A percentile compares a stretch with the other conserved stretches of the same genome.
Evolutionary conservation across 2,888 invertebrate species (phyloP).

Genomic region (Disparrhopalites patrizii): DNA sequence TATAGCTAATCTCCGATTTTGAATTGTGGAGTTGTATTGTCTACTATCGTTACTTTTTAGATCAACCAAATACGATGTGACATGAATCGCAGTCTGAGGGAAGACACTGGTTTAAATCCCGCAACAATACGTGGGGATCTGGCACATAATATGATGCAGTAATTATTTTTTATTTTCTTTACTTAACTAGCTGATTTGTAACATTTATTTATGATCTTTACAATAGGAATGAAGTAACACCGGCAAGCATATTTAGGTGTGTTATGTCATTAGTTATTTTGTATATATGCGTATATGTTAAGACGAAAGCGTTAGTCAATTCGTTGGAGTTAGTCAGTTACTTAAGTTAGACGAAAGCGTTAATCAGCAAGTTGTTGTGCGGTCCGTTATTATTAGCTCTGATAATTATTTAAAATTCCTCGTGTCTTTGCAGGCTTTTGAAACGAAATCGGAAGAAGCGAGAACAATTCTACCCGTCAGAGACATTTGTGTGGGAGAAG

Average conservation of each 20-base stretch:
- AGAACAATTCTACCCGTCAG: slow-evolving; percentile 42
- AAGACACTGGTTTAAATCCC: slow-evolving; percentile 45
- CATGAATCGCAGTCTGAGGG: slow-evolving; percentile 64
- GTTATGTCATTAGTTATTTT: background rate
- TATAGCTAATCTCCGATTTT: too few relatives aligned
- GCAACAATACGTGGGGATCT: slow-evolving; percentile 31
- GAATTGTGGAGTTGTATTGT: background rate
- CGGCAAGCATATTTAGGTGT: too few relatives aligned
- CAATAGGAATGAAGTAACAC: too few relatives aligned
- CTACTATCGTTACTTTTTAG: too few relatives aligned
- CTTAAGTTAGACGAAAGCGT: too few relatives aligned
- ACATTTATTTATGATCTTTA: too few relatives aligned
- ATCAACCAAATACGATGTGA: slow-evolving; percentile 69
- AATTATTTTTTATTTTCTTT: slow-evolving; percentile 7
- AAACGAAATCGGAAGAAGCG: slow-evolving; percentile 28
- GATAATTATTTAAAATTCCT: background rate
- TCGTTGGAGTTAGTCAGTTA: too few relatives aligned
- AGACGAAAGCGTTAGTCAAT: too few relatives aligned
- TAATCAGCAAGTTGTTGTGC: too few relatives aligned
- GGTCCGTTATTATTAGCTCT: too few relatives aligned
- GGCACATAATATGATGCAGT: slow-evolving; percentile 25
- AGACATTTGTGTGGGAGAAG: slow-evolving; percentile 42
- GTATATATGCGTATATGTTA: too few relatives aligned
- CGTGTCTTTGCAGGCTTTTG: slow-evolving; percentile 24
- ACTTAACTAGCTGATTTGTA: too few relatives aligned